These are phyloP conservation scores for Tenthredo livida DNA, from an alignment of 2,888 invertebrate species.

Conservation along the genomic window DNA sequence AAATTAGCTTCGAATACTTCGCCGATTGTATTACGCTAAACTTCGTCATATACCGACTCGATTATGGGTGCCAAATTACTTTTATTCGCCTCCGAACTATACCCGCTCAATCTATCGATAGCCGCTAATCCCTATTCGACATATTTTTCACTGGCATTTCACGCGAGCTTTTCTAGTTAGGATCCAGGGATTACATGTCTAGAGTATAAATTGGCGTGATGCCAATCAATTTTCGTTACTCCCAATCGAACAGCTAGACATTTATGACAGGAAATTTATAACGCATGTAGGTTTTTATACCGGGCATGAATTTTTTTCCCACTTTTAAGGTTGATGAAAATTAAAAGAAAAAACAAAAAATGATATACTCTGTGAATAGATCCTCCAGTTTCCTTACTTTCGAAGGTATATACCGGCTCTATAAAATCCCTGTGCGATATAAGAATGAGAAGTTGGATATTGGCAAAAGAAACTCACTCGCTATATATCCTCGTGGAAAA, in stretches of 20 bases:
- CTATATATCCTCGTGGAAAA: background rate
- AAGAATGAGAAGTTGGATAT: too few relatives aligned
- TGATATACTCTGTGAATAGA: too few relatives aligned
- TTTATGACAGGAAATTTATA: background rate
- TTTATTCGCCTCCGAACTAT: background rate
- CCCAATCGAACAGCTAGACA: background rate
- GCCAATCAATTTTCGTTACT: slow-evolving; percentile 44
- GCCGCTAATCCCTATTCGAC: background rate
- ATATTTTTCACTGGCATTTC: background rate
- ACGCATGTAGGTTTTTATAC: background rate
- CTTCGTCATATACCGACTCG: background rate
- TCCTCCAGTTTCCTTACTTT: too few relatives aligned
- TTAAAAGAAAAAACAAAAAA: background rate
- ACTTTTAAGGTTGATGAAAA: background rate
- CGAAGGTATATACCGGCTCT: too few relatives aligned
- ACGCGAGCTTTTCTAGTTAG: slow-evolving; percentile 5
- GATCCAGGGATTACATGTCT: slow-evolving; percentile 11
- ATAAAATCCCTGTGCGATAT: too few relatives aligned
- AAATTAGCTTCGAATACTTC: background rate
- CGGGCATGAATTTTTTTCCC: background rate
- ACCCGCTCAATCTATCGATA: background rate
- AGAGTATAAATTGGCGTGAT: slow-evolving; percentile 6
- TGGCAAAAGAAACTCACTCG: too few relatives aligned
- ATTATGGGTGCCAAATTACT: background rate
- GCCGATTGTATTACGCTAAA: background rate